Evolutionary conservation across 2,888 invertebrate genomes (phyloP), one percentile per base, ranked within the genome.

Genomic region (Phanerotoma sp.): DNA sequence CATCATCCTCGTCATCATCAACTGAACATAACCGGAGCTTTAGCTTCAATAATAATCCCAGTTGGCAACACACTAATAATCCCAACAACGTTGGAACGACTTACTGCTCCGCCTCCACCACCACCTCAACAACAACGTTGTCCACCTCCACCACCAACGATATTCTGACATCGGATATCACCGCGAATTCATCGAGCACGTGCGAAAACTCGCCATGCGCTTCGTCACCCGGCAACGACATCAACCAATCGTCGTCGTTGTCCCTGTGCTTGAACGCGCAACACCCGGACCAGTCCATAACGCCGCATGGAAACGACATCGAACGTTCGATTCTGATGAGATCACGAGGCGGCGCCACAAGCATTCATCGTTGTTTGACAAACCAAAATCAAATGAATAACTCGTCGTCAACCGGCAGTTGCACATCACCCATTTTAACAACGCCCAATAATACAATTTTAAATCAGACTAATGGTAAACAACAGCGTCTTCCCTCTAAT

Each of bases 381-480:
- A 57, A 48, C 51, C 57, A 57, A 41, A 52, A 30, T 30, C 58
- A 58, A 52, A 56, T 55, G 53, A 53, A 32, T 37, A 40, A 32
- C 42, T 30, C 30, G 21, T 30, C 30, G 21, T 38, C 38, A 40
- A 13, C n/a, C 15, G 25, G 37, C 48, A 38, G 33, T 32, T 30
- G 42, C 22, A 33, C 22, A 33, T 51, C 50, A 21, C 50, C 50
- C 42, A 22, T 51, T 15, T 33, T 41, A 21, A 42, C 42, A 30
- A n/a, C n/a, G n/a, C 10, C 49, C 25, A 49, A 49, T 21, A 40
- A 30, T 28, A 40, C 40, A 50, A 20, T 21, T 21, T 32, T 33
- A n/a, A 22, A 30, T 10, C 54, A 49, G 33, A 22, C 20, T 35
- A 54, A 49, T 40, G 49, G 37, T 20, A 54, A 50, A 30, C 40